Evolutionary conservation across 2,797 vertebrate genomes (phyloP), one percentile per base, ranked within the genome.

Genomic region (Clarias pachynema): DNA sequence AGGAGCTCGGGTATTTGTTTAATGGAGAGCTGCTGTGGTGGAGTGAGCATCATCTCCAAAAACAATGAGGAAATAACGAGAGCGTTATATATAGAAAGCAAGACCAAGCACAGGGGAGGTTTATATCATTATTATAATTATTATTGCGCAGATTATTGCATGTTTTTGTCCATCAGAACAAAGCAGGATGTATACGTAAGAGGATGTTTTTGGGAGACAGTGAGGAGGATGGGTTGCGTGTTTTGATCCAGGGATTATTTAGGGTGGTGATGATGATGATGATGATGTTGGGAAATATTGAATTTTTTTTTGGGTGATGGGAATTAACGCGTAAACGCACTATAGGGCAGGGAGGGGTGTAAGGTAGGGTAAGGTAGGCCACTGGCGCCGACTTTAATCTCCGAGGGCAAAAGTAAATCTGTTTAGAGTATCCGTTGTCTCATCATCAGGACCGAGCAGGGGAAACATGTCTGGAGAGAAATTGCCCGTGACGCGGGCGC

Each of bases 391-490:
- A 89, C 86, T 65, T 65, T 94, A 93, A 93, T 93, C 92, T 90
- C 79, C 26, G 79, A 80, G 90, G 85, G 85, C 89, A 86, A 69
- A 91, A 91, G 89, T 89, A 93, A 95, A 94, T 90, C 94, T 93
- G 90, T 93, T 94, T 93, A 92, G 89, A 85, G 90, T 37, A 91
- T 89, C 93, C 91, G 92, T 94, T 86, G 62, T 83, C 77, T n/a
- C n/a, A n/a, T 62, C 62, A 66, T 73, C 81, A 74, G 87, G 82
- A 88, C 86, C 91, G 89, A 3, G 62, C 44, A 2, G 37, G 37
- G 84, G 91, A 92, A 65, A 88, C 89, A 95, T 95, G 94, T 93
- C 89, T 90, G 93, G 94, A 91, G 88, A 94, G 93, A 92, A 92
- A 91, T 93, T 88, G 90, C 83, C 91, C 88, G 79, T 86, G 89